Percentiles rank a stretch among this genome's conserved stretches.
These are phyloP conservation scores for Drosophila bunnanda DNA, from an alignment of 2,888 invertebrate species.

Conservation along the genomic window DNA sequence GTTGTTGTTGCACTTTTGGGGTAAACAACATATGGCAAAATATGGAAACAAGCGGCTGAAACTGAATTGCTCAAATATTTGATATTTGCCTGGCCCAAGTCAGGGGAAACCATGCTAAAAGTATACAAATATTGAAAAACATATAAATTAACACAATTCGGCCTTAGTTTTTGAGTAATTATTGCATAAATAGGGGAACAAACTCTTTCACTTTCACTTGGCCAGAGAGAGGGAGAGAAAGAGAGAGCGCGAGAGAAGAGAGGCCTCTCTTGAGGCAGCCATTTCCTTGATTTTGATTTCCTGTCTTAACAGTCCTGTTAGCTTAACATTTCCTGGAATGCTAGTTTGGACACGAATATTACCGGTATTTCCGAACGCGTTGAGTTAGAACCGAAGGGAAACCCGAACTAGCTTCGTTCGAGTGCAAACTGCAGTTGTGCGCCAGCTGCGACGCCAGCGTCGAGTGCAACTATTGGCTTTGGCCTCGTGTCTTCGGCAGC, in stretches of 20 bases:
- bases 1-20: conserved; percentile 23
- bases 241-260: not conserved
- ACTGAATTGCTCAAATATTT: conserved; percentile 35
- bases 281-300: conserved; percentile 19
- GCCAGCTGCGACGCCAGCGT: conserved; percentile 59
- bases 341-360: not conserved
- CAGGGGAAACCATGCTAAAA: conserved; percentile 12
- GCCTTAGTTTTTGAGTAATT: conserved; percentile 4
- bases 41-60: conserved; percentile 44
- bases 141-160: conserved; percentile 20
- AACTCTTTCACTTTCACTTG: conserved; percentile 33
- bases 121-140: conserved; percentile 8
- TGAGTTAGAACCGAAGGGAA: conserved; percentile 52
- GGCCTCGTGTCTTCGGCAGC: conserved; percentile 45
- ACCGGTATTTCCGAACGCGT: conserved; percentile 1
- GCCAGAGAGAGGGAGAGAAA: not conserved
- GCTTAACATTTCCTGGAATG: conserved; percentile 6
- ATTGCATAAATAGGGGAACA: conserved; percentile 35
- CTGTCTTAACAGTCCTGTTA: conserved; percentile 18
- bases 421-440: conserved; percentile 69
- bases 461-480: conserved; percentile 73
- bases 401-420: conserved; percentile 39
- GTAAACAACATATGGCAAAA: conserved; percentile 49
- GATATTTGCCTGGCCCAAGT: conserved; percentile 9
- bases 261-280: conserved; percentile 21